Percentiles rank a stretch among this genome's conserved stretches.
Conservation (phyloP, 2,888 invertebrate genomes). For the Chloroclystis v-ata region DNA sequence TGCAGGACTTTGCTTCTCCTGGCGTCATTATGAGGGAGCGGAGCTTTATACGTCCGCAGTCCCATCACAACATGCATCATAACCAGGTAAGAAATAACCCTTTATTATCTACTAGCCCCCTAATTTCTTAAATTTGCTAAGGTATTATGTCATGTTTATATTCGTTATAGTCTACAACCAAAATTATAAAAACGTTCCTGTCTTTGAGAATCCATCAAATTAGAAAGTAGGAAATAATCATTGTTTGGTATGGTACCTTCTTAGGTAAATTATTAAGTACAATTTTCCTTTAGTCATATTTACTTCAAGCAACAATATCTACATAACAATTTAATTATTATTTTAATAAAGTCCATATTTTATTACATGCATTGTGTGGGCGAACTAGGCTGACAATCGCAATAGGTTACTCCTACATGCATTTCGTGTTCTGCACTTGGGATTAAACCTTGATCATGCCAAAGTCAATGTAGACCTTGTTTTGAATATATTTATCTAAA, state of each 20-base stretch:
- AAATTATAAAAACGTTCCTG: too few species aligned
- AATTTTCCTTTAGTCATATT: too few species aligned
- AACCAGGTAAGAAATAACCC: constrained; percentile 67
- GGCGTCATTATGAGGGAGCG: constrained; percentile 82
- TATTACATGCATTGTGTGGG: constrained; percentile 19
- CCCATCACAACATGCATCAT: constrained; percentile 77
- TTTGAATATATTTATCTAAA: neutral
- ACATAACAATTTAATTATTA: too few species aligned
- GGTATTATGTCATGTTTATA: too few species aligned
- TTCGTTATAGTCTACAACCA: too few species aligned
- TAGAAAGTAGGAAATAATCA: too few species aligned
- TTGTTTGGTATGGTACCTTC: too few species aligned
- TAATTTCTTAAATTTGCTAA: too few species aligned
- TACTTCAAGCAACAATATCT: too few species aligned
- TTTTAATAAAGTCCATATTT: neutral
- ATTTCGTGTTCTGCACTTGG: neutral
- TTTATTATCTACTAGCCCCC: too few species aligned
- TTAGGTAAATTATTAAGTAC: too few species aligned
- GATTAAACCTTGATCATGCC: neutral
- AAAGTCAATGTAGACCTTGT: neutral
- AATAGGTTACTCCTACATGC: constrained; percentile 15
- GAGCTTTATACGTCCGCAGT: constrained; percentile 82
- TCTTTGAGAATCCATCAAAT: too few species aligned
- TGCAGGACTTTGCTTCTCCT: constrained; percentile 76
- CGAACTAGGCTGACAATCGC: constrained; percentile 14